Evolutionary conservation across 2,888 invertebrate genomes (phyloP).

Genomic region (Amblyjoppa fuscipennis): DNA sequence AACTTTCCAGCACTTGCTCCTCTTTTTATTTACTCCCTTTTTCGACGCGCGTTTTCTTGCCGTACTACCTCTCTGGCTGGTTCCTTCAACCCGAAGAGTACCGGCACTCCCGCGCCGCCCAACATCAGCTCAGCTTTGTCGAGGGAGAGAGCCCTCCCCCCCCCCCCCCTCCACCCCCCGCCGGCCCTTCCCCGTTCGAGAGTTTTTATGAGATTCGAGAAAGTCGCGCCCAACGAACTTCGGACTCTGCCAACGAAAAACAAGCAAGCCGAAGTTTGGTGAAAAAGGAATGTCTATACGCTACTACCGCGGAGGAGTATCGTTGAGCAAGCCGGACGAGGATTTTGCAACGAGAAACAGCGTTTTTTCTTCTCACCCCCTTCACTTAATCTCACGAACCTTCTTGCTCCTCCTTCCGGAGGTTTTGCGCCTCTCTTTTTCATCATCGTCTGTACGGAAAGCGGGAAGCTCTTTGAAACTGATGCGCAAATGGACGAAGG

Average conservation of each 20-base stretch:
- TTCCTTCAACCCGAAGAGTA: conserved; percentile 10
- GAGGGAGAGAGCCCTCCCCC: not conserved
- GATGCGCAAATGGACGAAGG: conserved; percentile 33
- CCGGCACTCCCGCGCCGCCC: conserved; percentile 2
- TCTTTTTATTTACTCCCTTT: conserved; percentile 27
- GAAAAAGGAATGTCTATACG: conserved; percentile 16
- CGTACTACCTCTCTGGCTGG: not conserved
- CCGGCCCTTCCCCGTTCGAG: conserved; percentile 12
- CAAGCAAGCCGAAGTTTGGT: conserved; percentile 30
- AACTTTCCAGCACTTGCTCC: conserved; percentile 62
- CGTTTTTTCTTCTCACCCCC: conserved; percentile 36
- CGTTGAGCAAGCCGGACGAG: conserved; percentile 20
- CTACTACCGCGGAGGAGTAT: conserved; percentile 6
- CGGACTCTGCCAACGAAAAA: conserved; percentile 43
- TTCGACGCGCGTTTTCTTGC: not conserved
- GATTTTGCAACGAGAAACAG: conserved; percentile 30
- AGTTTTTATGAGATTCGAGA: conserved; percentile 45
- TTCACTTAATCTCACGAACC: conserved; percentile 13
- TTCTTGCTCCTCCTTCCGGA: conserved; percentile 41
- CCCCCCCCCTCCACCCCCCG: too few relatives aligned
- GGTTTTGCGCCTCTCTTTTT: conserved; percentile 32
- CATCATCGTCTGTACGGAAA: conserved; percentile 3
- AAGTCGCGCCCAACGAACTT: conserved; percentile 53
- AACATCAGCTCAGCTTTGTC: conserved; percentile 28
- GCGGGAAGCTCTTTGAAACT: conserved; percentile 43